phyloP scores from a whole-genome alignment of 2,888 invertebrate genomes.

The Strigamia crassipes region DNA sequence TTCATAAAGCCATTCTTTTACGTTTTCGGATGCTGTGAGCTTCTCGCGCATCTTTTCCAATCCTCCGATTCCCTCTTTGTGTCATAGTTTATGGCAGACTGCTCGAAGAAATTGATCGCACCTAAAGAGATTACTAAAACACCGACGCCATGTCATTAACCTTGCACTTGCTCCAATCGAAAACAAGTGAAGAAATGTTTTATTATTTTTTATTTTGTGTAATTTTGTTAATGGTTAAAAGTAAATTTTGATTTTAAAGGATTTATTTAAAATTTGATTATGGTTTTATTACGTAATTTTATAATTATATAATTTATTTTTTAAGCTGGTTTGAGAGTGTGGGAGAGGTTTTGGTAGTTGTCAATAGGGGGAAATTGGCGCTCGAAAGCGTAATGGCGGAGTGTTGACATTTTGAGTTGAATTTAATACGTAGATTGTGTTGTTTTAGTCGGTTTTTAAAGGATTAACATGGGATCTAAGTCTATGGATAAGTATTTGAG shows the following conservation, averaged over 20 bases:
- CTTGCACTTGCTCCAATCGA: neutral
- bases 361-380: neutral
- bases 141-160: conserved; percentile 22
- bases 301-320: neutral
- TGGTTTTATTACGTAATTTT: neutral
- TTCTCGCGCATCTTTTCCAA: neutral
- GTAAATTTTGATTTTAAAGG: too few species aligned
- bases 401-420: too few species aligned
- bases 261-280: too few species aligned
- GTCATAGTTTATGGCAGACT: neutral
- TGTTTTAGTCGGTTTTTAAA: too few species aligned
- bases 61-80: neutral
- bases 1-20: neutral
- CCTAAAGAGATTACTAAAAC: neutral
- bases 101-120: neutral
- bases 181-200: neutral
- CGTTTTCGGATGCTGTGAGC: neutral
- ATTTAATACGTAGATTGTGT: too few species aligned
- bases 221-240: too few species aligned
- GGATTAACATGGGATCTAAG: neutral
- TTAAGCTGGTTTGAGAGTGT: neutral
- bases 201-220: neutral
- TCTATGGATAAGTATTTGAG: neutral
- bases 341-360: neutral
- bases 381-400: neutral